Base-by-base conservation (phyloP, 2,888 invertebrate genomes). In the Xestia ashworthii region DNA sequence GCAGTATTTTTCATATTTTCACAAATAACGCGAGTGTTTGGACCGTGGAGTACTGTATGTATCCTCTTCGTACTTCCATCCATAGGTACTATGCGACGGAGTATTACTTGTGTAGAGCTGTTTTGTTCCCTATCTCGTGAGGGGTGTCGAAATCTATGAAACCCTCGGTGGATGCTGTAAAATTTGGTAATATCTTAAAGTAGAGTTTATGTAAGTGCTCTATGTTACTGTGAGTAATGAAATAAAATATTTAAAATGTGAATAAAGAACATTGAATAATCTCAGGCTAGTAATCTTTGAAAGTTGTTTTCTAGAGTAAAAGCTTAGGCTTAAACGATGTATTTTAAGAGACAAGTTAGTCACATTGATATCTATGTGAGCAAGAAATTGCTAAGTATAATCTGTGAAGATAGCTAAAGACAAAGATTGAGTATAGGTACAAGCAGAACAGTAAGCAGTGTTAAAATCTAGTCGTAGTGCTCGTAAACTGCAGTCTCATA, bases 1-100 rank as follows among this genome's bases (percentile, higher is more conserved):
- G 91, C 90, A 90, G 92, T 94, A 93, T 95, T 95, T 95, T 94
- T 95, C 95, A 95, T 95, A 94, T 95, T 94, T 95, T 94, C 93
- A 91, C 94, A 90, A 95, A 95, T 95, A 95, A 93, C 93, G 91
- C 90, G 91, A 89, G 90, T 89, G 90, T 92, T 92, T 89, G 91
- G 89, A 90, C 74, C 73, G 50, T 68, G 67, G 50, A 53, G 69
- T 84, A n/a, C 65, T 65, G 22, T n/a, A 73, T 67, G 66, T 78
- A 71, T n/a, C 6, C 14, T 25, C 44, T 46, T 38, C 11, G 8
- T 77, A 65, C 41, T 25, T 50, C 22, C 66, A 5, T 50, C 22
- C 66, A 5, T 69, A 50, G n/a, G 16, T 76, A 41, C 41, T 69
- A 58, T 74, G 50, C 38, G 71, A 74, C 25, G 74, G 68, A 38